Evolutionary conservation across 2,113 vertebrate genomes (phyloP).

Genomic region (rabbit (Oryctolagus cuniculus)): mOryCun1.1 NC_091433.1:144319001-144319500

Average conservation of each 20-base stretch:
- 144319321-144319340: background rate
- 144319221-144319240: background rate
- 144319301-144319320: background rate
- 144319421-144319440: background rate
- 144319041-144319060: no score
- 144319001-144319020: no score
- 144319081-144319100: no score
- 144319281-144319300: background rate
- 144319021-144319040: no score
- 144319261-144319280: background rate
- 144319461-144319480: background rate
- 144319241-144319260: slow-evolving; percentile 1
- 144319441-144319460: background rate
- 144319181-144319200: background rate
- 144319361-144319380: background rate
- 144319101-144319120: no score
- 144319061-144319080: no score
- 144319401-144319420: background rate
- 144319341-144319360: background rate
- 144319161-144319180: background rate
- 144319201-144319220: background rate
- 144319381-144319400: no score
- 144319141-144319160: no score
- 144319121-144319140: no score
- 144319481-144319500: no score